Evolutionary conservation across 35 echinoderm and acorn worm genomes (phyloP), one percentile per base, ranked within the genome.

Genomic region (Strongylocentrotus purpuratus): DNA sequence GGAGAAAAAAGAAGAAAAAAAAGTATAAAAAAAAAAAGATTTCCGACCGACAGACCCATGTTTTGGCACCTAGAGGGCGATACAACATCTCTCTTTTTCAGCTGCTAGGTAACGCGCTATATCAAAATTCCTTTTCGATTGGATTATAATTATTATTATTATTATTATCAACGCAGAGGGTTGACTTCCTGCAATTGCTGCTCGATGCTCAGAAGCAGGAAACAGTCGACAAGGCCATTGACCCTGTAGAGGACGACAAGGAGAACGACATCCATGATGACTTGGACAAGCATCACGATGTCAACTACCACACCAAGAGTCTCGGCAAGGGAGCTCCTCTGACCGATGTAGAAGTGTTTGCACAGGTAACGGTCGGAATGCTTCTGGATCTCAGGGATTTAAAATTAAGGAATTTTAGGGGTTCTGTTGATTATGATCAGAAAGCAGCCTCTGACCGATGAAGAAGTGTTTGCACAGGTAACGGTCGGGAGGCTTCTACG

Each of bases 381-480:
- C 20, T 5, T 71, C 2, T 71, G 17, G 20, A 25, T 2, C 61
- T 55, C n/a, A n/a, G n/a, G n/a, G n/a, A n/a, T n/a, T n/a, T n/a
- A n/a, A n/a, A n/a, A n/a, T n/a, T n/a, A n/a, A n/a, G n/a, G 50
- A 55, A 55, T 55, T 55, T 15, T 2, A 55, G 50, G 10, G 50
- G 15, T 55, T 55, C 10, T 11, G 50, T 2, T 55, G 15, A 55
- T 14, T 10, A 55, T 55, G 50, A 15, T 55, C 50, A 55, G 50
- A 11, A 55, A 14, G 10, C 50, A 12, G 15, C 15, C 9, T n/a
- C 31, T 88, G 17, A 88, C 87, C 20, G 87, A 88, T 46, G 31
- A 88, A 5, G 87, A 88, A 46, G 87, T 88, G 32, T 35, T 88
- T 88, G 87, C 1, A 88, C 87, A 88, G 87, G 87, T 88, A 33